These are phyloP conservation scores for Tetramorium simillimum DNA, from an alignment of 1,140 invertebrate genomes.

Conservation along the genomic window DNA sequence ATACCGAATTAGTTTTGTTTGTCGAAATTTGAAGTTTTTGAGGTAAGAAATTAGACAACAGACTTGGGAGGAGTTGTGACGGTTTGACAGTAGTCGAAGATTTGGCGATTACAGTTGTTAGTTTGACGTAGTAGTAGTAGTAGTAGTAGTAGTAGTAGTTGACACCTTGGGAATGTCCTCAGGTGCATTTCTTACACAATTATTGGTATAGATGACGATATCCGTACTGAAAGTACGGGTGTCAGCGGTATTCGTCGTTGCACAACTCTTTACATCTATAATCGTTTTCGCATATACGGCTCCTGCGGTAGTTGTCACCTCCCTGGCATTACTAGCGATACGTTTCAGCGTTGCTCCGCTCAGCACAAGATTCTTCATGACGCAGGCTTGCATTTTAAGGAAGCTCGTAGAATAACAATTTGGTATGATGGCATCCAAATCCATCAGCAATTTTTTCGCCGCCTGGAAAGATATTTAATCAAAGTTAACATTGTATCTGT, in stretches of 20 bases:
- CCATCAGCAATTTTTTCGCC: neutral
- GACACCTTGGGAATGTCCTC: neutral
- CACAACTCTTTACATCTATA: neutral
- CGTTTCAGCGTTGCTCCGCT: neutral
- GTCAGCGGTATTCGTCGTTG: neutral
- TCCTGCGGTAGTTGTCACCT: neutral
- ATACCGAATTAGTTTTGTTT: neutral
- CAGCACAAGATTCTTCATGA: neutral
- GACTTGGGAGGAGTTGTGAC: neutral
- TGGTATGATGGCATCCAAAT: neutral
- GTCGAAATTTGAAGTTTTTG: neutral
- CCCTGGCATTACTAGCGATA: neutral
- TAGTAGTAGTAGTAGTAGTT: too few relatives aligned
- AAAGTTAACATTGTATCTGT: neutral
- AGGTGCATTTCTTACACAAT: slow-evolving; percentile 2
- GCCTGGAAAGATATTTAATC: neutral
- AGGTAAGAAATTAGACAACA: neutral
- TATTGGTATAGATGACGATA: neutral
- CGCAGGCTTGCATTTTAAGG: slow-evolving; percentile 2
- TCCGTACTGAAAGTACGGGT: neutral
- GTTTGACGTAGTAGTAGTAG: too few relatives aligned
- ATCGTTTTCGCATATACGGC: neutral
- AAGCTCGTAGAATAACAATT: neutral
- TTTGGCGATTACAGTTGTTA: neutral
- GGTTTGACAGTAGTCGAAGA: too few relatives aligned